Conservation (phyloP, 2,113 vertebrate genomes). For the Thamnaconus septentrionalis region DNA sequence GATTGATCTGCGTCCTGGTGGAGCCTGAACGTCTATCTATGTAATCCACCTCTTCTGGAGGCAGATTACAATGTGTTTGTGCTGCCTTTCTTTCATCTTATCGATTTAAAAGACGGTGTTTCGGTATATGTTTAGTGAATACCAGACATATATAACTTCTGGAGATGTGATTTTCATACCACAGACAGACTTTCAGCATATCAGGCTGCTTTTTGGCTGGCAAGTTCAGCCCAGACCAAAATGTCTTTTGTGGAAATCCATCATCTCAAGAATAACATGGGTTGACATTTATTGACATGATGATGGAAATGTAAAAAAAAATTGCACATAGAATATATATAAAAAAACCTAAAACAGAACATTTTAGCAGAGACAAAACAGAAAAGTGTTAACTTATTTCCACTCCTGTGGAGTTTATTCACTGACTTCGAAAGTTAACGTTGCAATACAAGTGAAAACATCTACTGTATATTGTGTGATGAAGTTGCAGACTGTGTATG, state of each 20-base stretch:
- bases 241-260: not conserved
- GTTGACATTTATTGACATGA: no score
- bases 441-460: no score
- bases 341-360: no score
- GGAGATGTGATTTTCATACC: slow-evolving; percentile 2
- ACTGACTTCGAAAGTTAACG: no score
- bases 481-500: not conserved
- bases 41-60: slow-evolving; percentile 8
- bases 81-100: not conserved
- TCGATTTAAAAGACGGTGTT: slow-evolving; percentile 7
- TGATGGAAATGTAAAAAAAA: no score
- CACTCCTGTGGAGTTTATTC: no score
- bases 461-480: not conserved
- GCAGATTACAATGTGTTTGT: not conserved
- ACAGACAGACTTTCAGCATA: not conserved
- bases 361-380: no score
- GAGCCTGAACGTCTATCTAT: slow-evolving; percentile 29
- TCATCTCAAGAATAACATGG: no score
- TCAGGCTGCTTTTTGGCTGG: no score
- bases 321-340: no score
- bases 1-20: slow-evolving; percentile 1
- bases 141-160: slow-evolving; percentile 1
- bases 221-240: not conserved
- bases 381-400: no score
- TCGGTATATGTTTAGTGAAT: not conserved